phyloP scores from a whole-genome alignment of 2,113 vertebrate species.

The Notarius lentiginosus region DNA sequence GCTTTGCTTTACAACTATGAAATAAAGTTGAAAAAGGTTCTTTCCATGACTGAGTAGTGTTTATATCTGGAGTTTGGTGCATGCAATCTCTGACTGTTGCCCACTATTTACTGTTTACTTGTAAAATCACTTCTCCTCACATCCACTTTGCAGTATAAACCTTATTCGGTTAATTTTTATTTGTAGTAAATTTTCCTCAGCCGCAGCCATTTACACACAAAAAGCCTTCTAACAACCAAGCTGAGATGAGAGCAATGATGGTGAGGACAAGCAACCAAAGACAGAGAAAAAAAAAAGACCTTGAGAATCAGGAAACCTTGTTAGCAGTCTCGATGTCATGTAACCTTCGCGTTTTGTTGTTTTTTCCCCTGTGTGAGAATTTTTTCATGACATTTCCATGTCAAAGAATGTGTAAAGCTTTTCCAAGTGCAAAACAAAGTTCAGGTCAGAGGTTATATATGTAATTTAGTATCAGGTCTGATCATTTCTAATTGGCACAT shows the following conservation, averaged over 20 bases:
- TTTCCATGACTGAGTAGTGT: slow-evolving; percentile 55
- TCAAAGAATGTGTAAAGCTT: not conserved
- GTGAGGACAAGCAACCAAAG: not conserved
- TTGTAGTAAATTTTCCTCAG: not conserved
- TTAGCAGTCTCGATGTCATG: not conserved
- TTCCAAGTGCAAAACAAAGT: not conserved
- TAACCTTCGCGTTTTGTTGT: not conserved
- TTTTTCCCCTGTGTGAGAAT: not conserved
- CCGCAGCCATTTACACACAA: not conserved
- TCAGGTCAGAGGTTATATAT: not conserved
- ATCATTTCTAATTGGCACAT: not conserved
- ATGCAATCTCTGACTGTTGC: too few species aligned
- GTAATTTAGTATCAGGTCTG: not conserved
- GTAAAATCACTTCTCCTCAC: not conserved
- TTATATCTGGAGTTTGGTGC: slow-evolving; percentile 25
- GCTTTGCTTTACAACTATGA: slow-evolving; percentile 79
- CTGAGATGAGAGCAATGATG: not conserved
- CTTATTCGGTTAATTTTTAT: not conserved
- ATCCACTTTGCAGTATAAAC: not conserved
- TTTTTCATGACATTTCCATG: not conserved
- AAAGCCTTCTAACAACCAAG: not conserved
- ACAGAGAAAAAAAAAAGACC: not conserved
- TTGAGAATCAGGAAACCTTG: not conserved
- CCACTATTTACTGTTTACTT: not conserved
- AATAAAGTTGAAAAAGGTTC: slow-evolving; percentile 71